Evolutionary conservation across 1,140 invertebrate genomes (phyloP), one percentile per base, ranked within the genome.

Genomic region (Gerris buenoi): DNA sequence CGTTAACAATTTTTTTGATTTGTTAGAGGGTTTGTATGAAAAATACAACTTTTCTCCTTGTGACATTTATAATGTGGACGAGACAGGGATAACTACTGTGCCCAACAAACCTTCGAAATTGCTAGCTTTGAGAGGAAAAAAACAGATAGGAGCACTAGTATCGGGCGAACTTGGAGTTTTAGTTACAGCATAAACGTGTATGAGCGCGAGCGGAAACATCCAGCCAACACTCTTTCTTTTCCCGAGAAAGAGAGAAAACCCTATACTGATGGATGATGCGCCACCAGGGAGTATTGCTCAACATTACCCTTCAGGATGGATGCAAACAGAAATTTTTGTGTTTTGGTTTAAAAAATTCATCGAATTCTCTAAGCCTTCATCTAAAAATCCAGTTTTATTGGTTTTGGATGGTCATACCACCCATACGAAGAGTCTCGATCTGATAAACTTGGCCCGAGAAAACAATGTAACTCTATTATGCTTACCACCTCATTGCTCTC

Each of bases 101-200:
- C 33, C 5, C 5, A 46, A 46, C 33, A 46, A 46, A 46, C 5
- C 18, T 5, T 5, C 33, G 18, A 46, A 46, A 46, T 10, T 46
- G 18, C 5, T 46, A 18, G 33, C 5, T 5, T 46, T 46, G 18
- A 46, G 18, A 18, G 33, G 33, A 18, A 46, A 46, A 46, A 46
- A 46, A 46, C 33, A 46, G 18, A 46, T 46, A 46, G 70, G 71
- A 5, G 59, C 69, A 63, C 59, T 75, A n/a, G 66, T 70, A 28
- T 68, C 68, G 65, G 67, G 67, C 2, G 75, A 77, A 70, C 27
- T 72, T 46, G 76, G 75, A 15, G 26, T 27, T 26, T 63, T 68
- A 3, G 18, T 46, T 10, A 46, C 33, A 18, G 18, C 18, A 46
- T 5, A 10, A 18, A 18, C 18, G 18, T 46, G 33, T 46, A 46